A percentile compares a stretch with the other conserved stretches of the same genome.
phyloP scores from a whole-genome alignment of 2,113 vertebrate species.

The Xiphophorus couchianus region DNA sequence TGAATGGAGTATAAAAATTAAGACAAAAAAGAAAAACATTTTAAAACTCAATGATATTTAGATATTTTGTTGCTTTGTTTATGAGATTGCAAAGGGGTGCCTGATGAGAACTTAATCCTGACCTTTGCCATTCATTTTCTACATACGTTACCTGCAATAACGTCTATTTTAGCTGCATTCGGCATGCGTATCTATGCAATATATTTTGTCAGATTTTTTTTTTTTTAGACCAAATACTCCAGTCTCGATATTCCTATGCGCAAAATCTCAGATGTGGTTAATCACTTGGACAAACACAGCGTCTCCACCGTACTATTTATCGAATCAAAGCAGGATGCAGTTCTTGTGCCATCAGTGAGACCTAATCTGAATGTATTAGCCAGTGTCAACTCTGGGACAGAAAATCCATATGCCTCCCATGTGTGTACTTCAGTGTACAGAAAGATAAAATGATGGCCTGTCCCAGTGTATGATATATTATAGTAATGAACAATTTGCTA shows the following conservation, averaged over 20 bases:
- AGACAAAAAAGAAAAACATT: too few relatives aligned
- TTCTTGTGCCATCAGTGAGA: slow-evolving; percentile 53
- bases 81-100: too few relatives aligned
- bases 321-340: slow-evolving; percentile 66
- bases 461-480: slow-evolving; percentile 9
- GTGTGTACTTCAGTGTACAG: slow-evolving; percentile 32
- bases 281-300: slow-evolving; percentile 73
- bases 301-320: slow-evolving; percentile 59
- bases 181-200: background rate
- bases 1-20: too few relatives aligned
- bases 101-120: too few relatives aligned
- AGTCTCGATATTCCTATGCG: slow-evolving; percentile 59
- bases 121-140: background rate
- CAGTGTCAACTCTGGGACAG: slow-evolving; percentile 48
- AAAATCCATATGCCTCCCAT: slow-evolving; percentile 64
- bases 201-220: background rate
- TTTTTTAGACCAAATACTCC: slow-evolving; percentile 43
- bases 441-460: slow-evolving; percentile 46
- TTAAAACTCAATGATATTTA: too few relatives aligned
- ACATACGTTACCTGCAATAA: slow-evolving; percentile 22
- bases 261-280: slow-evolving; percentile 59
- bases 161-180: slow-evolving; percentile 1
- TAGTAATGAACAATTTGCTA: slow-evolving; percentile 33
- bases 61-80: too few relatives aligned
- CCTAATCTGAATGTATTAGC: slow-evolving; percentile 70